Evolutionary conservation across 1,140 invertebrate species (phyloP).

Genomic region (Lasaia peninsularis): DNA sequence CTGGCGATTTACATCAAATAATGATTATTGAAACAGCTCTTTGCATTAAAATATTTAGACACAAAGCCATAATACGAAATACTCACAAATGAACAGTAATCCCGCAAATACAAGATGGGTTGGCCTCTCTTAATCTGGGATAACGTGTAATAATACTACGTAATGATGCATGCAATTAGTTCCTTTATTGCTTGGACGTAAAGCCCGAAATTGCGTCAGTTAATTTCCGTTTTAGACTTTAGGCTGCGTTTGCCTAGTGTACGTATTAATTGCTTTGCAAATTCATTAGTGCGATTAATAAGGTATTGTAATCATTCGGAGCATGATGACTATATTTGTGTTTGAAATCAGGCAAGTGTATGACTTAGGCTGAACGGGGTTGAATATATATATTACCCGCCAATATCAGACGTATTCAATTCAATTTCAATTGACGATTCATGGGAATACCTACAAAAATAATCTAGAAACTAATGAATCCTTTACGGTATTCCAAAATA

Average conservation of each 20-base stretch:
- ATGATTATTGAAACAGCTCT: constrained; percentile 9
- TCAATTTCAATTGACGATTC: no score
- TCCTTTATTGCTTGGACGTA: background rate
- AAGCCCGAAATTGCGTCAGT: background rate
- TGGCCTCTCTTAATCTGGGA: constrained; percentile 14
- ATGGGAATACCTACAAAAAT: no score
- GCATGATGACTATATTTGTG: constrained; percentile 18
- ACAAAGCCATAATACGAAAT: constrained; percentile 8
- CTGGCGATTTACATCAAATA: background rate
- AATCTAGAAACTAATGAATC: no score
- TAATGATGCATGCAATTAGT: constrained; percentile 5
- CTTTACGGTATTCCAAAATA: no score
- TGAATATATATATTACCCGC: background rate
- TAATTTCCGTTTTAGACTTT: background rate
- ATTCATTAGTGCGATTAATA: constrained; percentile 24
- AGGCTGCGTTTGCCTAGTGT: background rate
- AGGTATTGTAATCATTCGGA: constrained; percentile 16
- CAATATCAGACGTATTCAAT: no score
- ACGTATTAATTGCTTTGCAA: constrained; percentile 20
- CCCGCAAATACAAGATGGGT: constrained; percentile 16
- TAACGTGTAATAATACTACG: background rate
- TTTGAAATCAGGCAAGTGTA: constrained; percentile 6
- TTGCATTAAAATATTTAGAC: constrained; percentile 10
- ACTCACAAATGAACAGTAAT: constrained; percentile 18
- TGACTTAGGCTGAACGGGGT: background rate